Conservation (phyloP, 2,113 vertebrate genomes). For the Pterocles orientalis region DNA sequence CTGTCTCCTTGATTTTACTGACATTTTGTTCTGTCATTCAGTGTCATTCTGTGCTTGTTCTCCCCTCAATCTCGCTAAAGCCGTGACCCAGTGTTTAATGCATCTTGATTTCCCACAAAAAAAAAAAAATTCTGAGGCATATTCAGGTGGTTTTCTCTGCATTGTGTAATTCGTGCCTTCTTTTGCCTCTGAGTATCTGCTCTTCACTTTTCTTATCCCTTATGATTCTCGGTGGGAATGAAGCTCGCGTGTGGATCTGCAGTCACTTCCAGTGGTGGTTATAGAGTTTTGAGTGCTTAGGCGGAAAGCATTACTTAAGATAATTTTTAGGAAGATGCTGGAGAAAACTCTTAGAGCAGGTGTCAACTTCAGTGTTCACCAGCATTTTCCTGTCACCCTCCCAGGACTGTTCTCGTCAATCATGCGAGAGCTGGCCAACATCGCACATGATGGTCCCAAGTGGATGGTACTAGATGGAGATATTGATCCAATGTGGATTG, state of each 20-base stretch:
- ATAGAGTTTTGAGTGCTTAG: neutral
- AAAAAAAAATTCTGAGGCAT: neutral
- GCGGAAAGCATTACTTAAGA: neutral
- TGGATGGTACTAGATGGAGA: constrained; percentile 98
- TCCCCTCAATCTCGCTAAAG: constrained; percentile 34
- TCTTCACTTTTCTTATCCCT: neutral
- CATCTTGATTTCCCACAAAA: neutral
- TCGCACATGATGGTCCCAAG: constrained; percentile 90
- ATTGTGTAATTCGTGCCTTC: neutral
- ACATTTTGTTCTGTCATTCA: constrained; percentile 57
- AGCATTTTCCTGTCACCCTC: constrained; percentile 4
- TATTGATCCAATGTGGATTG: constrained; percentile 99
- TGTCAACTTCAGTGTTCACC: neutral
- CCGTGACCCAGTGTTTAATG: neutral
- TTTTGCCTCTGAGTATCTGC: neutral
- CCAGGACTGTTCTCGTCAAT: constrained; percentile 92
- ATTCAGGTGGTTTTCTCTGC: neutral
- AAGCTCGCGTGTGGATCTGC: neutral
- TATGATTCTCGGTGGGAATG: neutral
- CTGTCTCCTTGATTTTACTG: constrained; percentile 58
- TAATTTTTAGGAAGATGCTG: neutral
- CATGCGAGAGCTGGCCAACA: constrained; percentile 91
- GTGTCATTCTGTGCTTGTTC: constrained; percentile 43
- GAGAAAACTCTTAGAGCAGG: neutral
- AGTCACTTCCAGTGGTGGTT: neutral